Conservation (phyloP, 2,888 invertebrate species). For the Alloplasta piceator region DNA sequence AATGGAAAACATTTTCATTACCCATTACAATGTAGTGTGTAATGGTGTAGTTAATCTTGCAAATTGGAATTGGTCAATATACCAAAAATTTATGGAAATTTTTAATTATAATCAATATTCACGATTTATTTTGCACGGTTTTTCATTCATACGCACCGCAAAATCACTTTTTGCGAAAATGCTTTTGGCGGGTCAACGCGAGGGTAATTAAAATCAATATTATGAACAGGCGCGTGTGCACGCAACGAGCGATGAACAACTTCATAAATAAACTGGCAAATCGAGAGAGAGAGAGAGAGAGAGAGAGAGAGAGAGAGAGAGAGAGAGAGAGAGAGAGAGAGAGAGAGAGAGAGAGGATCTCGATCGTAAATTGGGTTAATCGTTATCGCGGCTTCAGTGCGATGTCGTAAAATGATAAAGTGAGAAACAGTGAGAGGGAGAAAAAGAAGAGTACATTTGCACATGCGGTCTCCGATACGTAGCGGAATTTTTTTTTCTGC, state of each 20-base stretch:
- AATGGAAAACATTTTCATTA: too few species aligned
- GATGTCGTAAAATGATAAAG: conserved; percentile 40
- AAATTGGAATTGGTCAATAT: too few species aligned
- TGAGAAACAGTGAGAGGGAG: conserved; percentile 1
- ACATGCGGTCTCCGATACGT: neutral
- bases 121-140: too few species aligned
- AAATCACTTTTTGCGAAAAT: too few species aligned
- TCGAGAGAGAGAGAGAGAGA: neutral
- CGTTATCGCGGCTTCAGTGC: conserved; percentile 34
- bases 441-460: neutral
- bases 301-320: conserved; percentile 1
- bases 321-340: conserved; percentile 1
- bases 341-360: conserved; percentile 1
- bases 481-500: conserved; percentile 13
- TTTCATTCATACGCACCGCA: too few species aligned
- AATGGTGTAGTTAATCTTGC: too few species aligned
- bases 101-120: too few species aligned
- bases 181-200: too few species aligned
- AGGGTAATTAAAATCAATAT: too few species aligned
- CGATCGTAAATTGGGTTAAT: conserved; percentile 43
- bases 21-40: too few species aligned
- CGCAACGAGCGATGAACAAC: conserved; percentile 3
- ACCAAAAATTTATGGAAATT: too few species aligned
- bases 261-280: neutral
- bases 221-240: too few species aligned